These are phyloP conservation scores for Agelastica alni DNA, from an alignment of 2,888 invertebrate genomes.

Conservation along the genomic window DNA sequence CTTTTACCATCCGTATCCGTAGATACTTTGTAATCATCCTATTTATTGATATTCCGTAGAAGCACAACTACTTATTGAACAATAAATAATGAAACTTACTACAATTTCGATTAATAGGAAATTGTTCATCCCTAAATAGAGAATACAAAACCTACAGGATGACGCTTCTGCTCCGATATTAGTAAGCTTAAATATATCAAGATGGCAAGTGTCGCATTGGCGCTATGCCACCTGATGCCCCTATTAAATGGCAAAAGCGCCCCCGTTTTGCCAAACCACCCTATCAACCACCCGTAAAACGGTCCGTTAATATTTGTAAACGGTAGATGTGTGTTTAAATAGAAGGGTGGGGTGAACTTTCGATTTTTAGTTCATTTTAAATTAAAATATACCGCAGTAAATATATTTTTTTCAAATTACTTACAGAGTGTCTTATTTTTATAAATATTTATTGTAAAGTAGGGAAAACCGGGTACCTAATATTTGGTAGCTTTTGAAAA, in stretches of 20 bases:
- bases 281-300: conserved; percentile 34
- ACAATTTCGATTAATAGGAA: conserved; percentile 13
- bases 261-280: conserved; percentile 31
- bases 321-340: background rate
- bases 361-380: background rate
- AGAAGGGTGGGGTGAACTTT: background rate
- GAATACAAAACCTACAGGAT: conserved; percentile 8
- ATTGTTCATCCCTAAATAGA: conserved; percentile 13
- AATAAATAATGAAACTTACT: no score
- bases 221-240: conserved; percentile 37
- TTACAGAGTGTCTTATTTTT: no score
- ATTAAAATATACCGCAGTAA: no score
- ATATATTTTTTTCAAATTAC: no score
- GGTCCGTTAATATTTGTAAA: conserved; percentile 29
- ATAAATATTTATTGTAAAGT: conserved; percentile 1
- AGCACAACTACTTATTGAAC: no score
- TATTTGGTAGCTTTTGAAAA: no score
- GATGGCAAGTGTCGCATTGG: conserved; percentile 38
- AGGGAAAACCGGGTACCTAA: background rate
- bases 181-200: conserved; percentile 36
- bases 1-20: no score
- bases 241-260: conserved; percentile 32
- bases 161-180: conserved; percentile 27
- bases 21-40: no score
- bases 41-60: no score